These are phyloP conservation scores for Rhinolophus sinicus DNA, from an alignment of 2,113 vertebrate species.

Conservation along the genomic window DNA sequence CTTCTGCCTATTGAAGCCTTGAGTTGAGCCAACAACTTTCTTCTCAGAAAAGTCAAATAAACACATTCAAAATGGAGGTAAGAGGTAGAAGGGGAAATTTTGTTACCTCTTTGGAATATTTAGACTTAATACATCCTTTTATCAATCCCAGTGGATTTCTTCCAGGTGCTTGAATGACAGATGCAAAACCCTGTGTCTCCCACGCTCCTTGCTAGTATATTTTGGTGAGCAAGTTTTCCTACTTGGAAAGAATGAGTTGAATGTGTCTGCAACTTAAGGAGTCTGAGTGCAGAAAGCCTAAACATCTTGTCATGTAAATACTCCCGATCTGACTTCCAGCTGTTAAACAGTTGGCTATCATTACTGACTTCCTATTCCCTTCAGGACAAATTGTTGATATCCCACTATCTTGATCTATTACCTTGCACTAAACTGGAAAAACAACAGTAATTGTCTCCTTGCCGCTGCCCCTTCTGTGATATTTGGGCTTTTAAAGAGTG, in stretches of 20 bases:
- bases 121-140: background rate
- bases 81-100: background rate
- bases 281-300: background rate
- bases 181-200: background rate
- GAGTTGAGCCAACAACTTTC: background rate
- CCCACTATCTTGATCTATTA: background rate
- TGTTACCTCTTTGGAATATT: background rate
- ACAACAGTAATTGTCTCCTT: background rate
- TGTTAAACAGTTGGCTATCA: background rate
- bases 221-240: background rate
- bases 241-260: background rate
- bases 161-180: background rate
- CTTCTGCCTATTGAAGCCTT: background rate
- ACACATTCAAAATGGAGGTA: background rate
- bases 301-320: background rate
- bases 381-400: background rate
- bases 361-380: background rate
- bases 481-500: slow-evolving; percentile 37
- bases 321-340: background rate
- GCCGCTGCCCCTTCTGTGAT: background rate
- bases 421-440: slow-evolving; percentile 4
- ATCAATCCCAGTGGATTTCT: background rate
- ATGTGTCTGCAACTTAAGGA: background rate
- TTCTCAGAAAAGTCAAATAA: slow-evolving; percentile 6
- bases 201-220: background rate